Percentiles rank a stretch among this genome's conserved stretches.
These are phyloP conservation scores for Lepilemur septentrionalis DNA, from an alignment of 2,797 vertebrate genomes.

Conservation along the genomic window DNA sequence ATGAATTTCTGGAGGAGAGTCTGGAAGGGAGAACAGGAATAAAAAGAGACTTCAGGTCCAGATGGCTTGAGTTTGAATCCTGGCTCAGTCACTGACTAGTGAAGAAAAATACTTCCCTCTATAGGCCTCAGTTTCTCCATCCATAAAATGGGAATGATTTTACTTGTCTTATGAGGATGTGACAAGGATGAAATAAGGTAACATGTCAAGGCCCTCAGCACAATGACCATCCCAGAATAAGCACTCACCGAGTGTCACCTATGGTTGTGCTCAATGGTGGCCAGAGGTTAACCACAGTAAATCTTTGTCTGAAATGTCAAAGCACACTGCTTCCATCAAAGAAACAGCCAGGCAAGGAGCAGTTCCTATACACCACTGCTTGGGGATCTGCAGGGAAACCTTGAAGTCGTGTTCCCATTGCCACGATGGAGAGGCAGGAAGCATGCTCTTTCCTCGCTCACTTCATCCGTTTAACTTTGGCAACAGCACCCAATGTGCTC, in stretches of 20 bases:
- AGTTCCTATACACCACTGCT: accelerated
- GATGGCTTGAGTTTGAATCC: background rate
- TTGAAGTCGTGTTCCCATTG: accelerated
- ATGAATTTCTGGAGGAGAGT: background rate
- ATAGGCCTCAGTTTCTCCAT: background rate
- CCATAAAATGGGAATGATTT: background rate
- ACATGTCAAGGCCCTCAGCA: background rate
- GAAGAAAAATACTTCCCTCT: background rate
- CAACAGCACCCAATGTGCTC: background rate
- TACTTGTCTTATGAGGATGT: background rate
- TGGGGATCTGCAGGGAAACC: background rate
- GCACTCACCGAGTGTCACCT: no score
- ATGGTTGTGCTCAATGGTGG: background rate
- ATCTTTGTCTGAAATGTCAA: background rate
- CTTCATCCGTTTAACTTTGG: background rate
- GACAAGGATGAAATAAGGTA: background rate
- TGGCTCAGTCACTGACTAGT: background rate
- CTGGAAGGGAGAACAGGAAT: background rate
- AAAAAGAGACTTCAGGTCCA: background rate
- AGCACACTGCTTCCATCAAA: background rate
- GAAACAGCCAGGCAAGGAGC: background rate
- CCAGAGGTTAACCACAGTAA: background rate
- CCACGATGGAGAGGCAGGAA: accelerated
- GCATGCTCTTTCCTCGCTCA: background rate
- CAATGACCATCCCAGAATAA: background rate